Evolutionary conservation across 1,140 invertebrate species (phyloP).

Genomic region (Bombyx mandarina): DNA sequence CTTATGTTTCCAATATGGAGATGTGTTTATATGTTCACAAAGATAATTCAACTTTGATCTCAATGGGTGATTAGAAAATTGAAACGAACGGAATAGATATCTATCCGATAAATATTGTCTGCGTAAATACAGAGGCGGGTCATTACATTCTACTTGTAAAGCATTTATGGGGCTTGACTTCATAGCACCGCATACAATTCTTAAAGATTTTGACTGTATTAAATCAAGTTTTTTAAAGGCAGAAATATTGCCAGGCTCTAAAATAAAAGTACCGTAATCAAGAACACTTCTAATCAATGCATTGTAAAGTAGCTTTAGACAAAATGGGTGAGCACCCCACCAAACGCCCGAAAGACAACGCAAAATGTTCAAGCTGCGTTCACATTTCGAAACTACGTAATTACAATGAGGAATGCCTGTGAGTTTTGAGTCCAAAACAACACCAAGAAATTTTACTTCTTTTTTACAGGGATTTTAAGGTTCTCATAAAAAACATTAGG

Average conservation of each 20-base stretch:
- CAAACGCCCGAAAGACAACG: neutral
- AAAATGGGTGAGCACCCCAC: neutral
- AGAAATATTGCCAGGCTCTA: neutral
- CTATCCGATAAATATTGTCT: conserved; percentile 11
- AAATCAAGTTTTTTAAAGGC: conserved; percentile 9
- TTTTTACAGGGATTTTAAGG: conserved; percentile 5
- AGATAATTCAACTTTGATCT: conserved; percentile 2
- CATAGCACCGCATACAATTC: conserved; percentile 12
- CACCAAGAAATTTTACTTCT: conserved; percentile 1
- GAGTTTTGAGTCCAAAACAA: conserved; percentile 10
- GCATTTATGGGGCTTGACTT: conserved; percentile 1
- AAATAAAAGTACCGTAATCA: conserved; percentile 2
- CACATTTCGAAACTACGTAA: conserved; percentile 15
- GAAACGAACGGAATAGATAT: conserved; percentile 1
- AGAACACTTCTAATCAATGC: conserved; percentile 1
- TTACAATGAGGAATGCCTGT: conserved; percentile 9
- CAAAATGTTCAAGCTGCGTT: neutral
- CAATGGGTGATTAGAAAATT: conserved; percentile 6
- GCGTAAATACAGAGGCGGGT: conserved; percentile 7
- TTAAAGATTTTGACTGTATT: conserved; percentile 16
- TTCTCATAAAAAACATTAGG: neutral
- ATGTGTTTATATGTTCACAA: neutral
- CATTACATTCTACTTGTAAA: neutral
- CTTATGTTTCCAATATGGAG: too few relatives aligned
- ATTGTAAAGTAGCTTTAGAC: neutral